A percentile compares a stretch with the other conserved stretches of the same genome.
These are phyloP conservation scores for Ernsta delagoae DNA, from an alignment of 2,888 invertebrate genomes.

Conservation along the genomic window DNA sequence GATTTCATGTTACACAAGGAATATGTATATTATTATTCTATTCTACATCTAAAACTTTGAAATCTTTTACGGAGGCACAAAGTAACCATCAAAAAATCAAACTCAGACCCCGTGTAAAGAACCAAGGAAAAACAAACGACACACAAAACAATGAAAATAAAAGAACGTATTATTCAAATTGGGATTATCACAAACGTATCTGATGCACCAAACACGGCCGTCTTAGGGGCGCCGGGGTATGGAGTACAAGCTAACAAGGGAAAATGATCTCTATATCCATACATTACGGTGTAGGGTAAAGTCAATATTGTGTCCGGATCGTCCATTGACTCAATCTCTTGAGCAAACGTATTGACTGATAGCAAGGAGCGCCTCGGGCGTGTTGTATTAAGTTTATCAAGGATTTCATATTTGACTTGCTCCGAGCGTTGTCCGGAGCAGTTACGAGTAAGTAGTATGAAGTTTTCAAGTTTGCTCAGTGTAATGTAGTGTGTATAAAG, in stretches of 20 bases:
- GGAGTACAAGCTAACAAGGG: neutral
- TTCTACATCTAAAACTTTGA: too few relatives aligned
- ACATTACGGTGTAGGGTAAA: constrained; percentile 7
- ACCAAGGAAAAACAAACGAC: constrained; percentile 2
- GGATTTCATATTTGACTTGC: constrained; percentile 19
- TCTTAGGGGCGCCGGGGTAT: constrained; percentile 5
- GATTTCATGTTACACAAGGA: too few relatives aligned
- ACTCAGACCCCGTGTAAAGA: neutral
- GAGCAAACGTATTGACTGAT: constrained; percentile 22
- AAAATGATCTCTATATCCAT: constrained; percentile 1
- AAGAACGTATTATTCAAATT: constrained; percentile 27
- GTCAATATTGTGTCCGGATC: constrained; percentile 23
- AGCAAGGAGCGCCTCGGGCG: constrained; percentile 1
- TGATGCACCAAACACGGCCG: constrained; percentile 17
- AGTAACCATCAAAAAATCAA: neutral
- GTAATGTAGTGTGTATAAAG: neutral
- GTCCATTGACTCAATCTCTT: constrained; percentile 34
- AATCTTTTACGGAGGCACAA: too few relatives aligned
- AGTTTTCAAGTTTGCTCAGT: neutral
- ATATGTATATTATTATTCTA: too few relatives aligned
- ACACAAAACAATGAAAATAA: constrained; percentile 18
- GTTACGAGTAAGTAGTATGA: neutral
- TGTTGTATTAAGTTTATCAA: constrained; percentile 32
- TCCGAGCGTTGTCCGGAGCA: neutral
- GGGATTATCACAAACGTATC: constrained; percentile 22